Conservation (phyloP, 2,113 vertebrate genomes). For the Alectura lathami region DNA sequence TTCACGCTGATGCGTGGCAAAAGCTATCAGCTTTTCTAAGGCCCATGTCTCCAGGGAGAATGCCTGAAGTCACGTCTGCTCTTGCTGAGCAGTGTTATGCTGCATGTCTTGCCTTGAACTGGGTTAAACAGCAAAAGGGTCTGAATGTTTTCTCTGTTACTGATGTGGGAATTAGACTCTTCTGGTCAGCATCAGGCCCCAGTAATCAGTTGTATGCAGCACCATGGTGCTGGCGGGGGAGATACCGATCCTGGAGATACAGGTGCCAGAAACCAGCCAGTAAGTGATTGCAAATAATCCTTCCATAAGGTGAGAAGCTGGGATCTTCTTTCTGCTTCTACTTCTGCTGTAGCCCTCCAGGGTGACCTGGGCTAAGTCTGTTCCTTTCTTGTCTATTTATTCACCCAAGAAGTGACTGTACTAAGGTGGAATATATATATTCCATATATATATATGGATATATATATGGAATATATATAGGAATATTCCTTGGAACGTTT, state of each 20-base stretch:
- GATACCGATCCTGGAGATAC: not conserved
- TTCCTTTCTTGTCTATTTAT: not conserved
- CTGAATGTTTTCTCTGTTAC: not conserved
- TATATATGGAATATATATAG: too few relatives aligned
- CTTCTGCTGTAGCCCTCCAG: not conserved
- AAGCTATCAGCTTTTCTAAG: not conserved
- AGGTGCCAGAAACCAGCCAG: not conserved
- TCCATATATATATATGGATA: too few relatives aligned
- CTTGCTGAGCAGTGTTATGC: not conserved
- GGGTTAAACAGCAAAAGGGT: not conserved
- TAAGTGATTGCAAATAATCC: not conserved
- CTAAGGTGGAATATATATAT: not conserved
- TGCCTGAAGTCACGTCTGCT: not conserved
- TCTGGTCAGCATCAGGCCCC: not conserved
- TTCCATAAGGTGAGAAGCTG: not conserved
- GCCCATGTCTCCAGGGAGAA: not conserved
- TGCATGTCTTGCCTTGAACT: not conserved
- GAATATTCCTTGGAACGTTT: not conserved
- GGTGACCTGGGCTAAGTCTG: not conserved
- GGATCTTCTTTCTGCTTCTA: not conserved
- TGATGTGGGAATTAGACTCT: not conserved
- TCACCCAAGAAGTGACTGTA: not conserved
- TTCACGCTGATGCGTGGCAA: not conserved
- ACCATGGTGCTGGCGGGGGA: not conserved
- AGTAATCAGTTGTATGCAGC: not conserved